Percentiles rank a stretch among this genome's conserved stretches.
These are phyloP conservation scores for Notospermus geniculatus DNA, from an alignment of 1,140 invertebrate species.

Conservation along the genomic window DNA sequence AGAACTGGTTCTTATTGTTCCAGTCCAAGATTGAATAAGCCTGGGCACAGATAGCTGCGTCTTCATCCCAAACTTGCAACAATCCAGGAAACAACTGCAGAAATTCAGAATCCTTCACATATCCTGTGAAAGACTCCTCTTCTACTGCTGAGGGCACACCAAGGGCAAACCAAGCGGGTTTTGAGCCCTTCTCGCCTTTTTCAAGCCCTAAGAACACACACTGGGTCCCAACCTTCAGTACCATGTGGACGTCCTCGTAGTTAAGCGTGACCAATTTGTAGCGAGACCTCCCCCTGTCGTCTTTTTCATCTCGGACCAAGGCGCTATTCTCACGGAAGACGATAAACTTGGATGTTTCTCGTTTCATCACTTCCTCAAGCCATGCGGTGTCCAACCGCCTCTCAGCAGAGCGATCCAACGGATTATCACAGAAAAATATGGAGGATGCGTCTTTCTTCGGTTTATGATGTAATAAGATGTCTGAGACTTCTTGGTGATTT, in stretches of 20 bases:
- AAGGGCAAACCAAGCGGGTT: slow-evolving; percentile 45
- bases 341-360: slow-evolving; percentile 37
- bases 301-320: slow-evolving; percentile 23
- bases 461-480: slow-evolving; percentile 27
- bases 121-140: slow-evolving; percentile 18
- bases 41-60: slow-evolving; percentile 49
- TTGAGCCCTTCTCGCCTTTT: slow-evolving; percentile 3
- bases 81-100: slow-evolving; percentile 31
- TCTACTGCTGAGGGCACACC: slow-evolving; percentile 31
- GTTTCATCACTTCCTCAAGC: slow-evolving; percentile 32
- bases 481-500: slow-evolving; percentile 36
- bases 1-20: slow-evolving; percentile 56
- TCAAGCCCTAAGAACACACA: slow-evolving; percentile 39
- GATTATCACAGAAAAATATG: slow-evolving; percentile 45
- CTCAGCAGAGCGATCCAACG: slow-evolving; percentile 40
- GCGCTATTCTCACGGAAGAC: slow-evolving; percentile 38
- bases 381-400: slow-evolving; percentile 41
- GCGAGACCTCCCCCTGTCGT: neutral
- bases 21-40: slow-evolving; percentile 57
- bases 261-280: slow-evolving; percentile 9
- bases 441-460: slow-evolving; percentile 30
- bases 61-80: slow-evolving; percentile 34
- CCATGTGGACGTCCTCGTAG: slow-evolving; percentile 30
- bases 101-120: slow-evolving; percentile 27
- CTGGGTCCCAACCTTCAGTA: slow-evolving; percentile 26